A percentile compares a stretch with the other conserved stretches of the same genome.
These are phyloP conservation scores for Crocodylus rhombifer DNA, from an alignment of 2,797 vertebrate species.

Conservation along the genomic window DNA sequence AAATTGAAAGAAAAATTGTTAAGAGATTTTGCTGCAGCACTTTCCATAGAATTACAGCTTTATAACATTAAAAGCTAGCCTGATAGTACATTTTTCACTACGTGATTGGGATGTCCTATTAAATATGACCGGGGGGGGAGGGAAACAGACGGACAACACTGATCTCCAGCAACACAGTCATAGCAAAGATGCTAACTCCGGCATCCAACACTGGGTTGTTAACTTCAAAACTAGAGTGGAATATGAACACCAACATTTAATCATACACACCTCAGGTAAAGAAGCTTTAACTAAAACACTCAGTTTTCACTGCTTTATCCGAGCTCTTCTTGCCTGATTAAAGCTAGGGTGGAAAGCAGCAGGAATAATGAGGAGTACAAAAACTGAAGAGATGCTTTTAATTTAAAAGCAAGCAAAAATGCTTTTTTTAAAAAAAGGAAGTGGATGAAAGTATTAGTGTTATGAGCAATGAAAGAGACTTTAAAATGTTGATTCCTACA, in stretches of 20 bases:
- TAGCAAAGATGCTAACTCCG: background rate
- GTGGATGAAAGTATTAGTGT: background rate
- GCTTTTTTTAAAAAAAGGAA: background rate
- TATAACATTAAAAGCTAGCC: background rate
- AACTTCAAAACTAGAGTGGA: background rate
- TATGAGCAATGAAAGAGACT: background rate
- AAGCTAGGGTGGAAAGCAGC: background rate
- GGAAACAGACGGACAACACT: background rate
- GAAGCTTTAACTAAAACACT: background rate
- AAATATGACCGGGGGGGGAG: background rate
- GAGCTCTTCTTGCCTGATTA: background rate
- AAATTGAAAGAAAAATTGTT: background rate
- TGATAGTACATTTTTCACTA: background rate
- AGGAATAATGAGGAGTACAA: background rate
- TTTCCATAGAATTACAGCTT: background rate
- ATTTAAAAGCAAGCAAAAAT: background rate
- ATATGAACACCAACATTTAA: background rate
- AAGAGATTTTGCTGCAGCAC: background rate
- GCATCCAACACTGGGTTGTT: background rate
- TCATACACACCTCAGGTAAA: background rate
- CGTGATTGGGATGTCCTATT: background rate
- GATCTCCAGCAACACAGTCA: background rate
- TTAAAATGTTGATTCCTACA: background rate
- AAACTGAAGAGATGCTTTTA: background rate
- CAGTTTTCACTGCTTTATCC: background rate